Percentiles rank a stretch among this genome's conserved stretches.
These are phyloP conservation scores for Entelurus aequoreus DNA, from an alignment of 2,113 vertebrate genomes.

Conservation along the genomic window DNA sequence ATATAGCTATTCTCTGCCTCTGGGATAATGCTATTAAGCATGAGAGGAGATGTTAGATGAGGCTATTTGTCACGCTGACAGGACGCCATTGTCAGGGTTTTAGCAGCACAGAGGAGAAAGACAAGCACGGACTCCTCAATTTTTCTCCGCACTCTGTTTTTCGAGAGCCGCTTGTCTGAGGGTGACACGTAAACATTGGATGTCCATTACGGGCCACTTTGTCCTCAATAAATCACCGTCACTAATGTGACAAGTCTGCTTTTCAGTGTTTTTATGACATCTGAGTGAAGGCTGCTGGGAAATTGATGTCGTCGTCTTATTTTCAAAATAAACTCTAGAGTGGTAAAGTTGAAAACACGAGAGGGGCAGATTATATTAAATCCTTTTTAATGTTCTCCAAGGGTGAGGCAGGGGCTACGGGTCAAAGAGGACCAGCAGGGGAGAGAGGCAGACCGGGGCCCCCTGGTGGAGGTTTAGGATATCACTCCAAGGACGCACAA, in stretches of 20 bases:
- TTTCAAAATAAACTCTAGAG: not conserved
- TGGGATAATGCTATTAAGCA: constrained; percentile 68
- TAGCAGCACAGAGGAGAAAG: constrained; percentile 46
- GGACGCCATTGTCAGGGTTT: constrained; percentile 68
- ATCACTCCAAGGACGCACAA: constrained; percentile 79
- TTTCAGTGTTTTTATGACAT: constrained; percentile 31
- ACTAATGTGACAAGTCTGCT: constrained; percentile 31
- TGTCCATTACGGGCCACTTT: constrained; percentile 60
- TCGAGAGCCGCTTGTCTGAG: constrained; percentile 48
- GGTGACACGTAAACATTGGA: constrained; percentile 63
- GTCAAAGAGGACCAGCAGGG: constrained; percentile 79
- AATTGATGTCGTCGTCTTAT: constrained; percentile 3
- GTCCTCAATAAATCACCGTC: constrained; percentile 65
- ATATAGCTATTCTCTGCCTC: constrained; percentile 62
- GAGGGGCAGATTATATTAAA: not conserved
- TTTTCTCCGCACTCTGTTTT: constrained; percentile 55
- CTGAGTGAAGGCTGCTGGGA: constrained; percentile 16
- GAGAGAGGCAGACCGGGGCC: constrained; percentile 87
- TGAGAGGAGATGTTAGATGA: constrained; percentile 62
- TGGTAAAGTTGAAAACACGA: not conserved
- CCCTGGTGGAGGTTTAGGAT: constrained; percentile 73
- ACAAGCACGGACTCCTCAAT: constrained; percentile 48
- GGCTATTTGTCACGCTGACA: constrained; percentile 69
- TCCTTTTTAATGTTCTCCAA: constrained; percentile 38
- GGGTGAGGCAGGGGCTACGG: constrained; percentile 82